These are phyloP conservation scores for Digitonthophagus gazella DNA, from an alignment of 2,888 invertebrate species.

Conservation along the genomic window DNA sequence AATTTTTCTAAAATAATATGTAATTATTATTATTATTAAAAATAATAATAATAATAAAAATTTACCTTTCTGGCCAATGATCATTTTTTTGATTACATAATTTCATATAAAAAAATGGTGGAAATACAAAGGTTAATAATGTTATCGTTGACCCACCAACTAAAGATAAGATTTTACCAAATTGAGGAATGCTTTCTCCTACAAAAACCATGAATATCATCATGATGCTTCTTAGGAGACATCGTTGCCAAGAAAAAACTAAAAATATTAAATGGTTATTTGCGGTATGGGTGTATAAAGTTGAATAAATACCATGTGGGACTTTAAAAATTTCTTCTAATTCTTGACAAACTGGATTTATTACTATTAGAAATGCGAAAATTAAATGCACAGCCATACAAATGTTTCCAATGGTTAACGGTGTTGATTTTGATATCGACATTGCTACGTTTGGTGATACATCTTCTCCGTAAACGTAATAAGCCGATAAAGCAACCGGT, in stretches of 20 bases:
- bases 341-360: slow-evolving; percentile 71
- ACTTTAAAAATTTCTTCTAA: slow-evolving; percentile 64
- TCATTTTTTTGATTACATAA: slow-evolving; percentile 52
- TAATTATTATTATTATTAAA: slow-evolving; percentile 18
- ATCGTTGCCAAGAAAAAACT: slow-evolving; percentile 64
- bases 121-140: slow-evolving; percentile 66
- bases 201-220: slow-evolving; percentile 62
- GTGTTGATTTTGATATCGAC: slow-evolving; percentile 55
- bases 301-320: slow-evolving; percentile 55
- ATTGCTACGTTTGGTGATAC: slow-evolving; percentile 61
- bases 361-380: slow-evolving; percentile 66
- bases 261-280: slow-evolving; percentile 35
- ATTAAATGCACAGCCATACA: slow-evolving; percentile 65
- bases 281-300: not conserved
- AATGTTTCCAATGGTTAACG: slow-evolving; percentile 59
- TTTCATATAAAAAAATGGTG: slow-evolving; percentile 65
- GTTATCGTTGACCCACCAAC: slow-evolving; percentile 71
- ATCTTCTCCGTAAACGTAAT: slow-evolving; percentile 61
- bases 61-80: slow-evolving; percentile 52
- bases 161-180: slow-evolving; percentile 66
- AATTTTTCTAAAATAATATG: slow-evolving; percentile 53
- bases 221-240: slow-evolving; percentile 57
- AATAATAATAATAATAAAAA: slow-evolving; percentile 18
- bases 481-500: slow-evolving; percentile 62
- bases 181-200: slow-evolving; percentile 67